phyloP scores from a whole-genome alignment of 2,113 vertebrate genomes.

The Macrotus californicus region DNA sequence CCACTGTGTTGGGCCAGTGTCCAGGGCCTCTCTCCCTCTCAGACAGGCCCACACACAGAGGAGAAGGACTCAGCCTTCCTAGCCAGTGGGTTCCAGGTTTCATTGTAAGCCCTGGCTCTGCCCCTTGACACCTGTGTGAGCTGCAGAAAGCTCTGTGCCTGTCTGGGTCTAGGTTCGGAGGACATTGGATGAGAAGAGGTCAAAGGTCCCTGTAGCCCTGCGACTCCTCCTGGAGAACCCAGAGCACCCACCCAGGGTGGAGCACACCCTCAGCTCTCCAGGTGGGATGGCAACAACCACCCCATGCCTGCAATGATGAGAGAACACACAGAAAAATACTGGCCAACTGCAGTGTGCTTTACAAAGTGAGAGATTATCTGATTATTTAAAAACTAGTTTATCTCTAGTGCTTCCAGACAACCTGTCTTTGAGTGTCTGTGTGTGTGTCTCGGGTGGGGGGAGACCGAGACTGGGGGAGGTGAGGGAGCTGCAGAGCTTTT shows the following conservation, averaged over 20 bases:
- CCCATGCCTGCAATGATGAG: accelerated
- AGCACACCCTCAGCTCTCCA: accelerated
- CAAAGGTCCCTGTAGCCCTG: neutral
- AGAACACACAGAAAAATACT: neutral
- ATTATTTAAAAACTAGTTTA: neutral
- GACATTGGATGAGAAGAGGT: neutral
- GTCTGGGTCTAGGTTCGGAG: neutral
- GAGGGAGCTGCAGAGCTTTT: neutral
- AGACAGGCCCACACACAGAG: neutral
- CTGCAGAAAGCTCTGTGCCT: neutral
- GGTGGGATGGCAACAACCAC: neutral
- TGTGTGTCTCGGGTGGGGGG: accelerated
- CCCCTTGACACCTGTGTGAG: neutral
- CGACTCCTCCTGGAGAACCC: neutral
- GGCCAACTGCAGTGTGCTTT: neutral
- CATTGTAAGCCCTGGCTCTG: neutral
- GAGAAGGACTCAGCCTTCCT: neutral
- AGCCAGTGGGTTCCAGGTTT: neutral
- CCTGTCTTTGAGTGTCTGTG: neutral
- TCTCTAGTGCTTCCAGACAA: neutral
- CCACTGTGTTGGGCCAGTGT: neutral
- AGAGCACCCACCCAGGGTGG: neutral
- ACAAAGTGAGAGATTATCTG: neutral
- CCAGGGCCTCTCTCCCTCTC: neutral
- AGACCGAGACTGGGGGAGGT: neutral